phyloP scores from a whole-genome alignment of 2,113 vertebrate species.

The Morone chrysops region DNA sequence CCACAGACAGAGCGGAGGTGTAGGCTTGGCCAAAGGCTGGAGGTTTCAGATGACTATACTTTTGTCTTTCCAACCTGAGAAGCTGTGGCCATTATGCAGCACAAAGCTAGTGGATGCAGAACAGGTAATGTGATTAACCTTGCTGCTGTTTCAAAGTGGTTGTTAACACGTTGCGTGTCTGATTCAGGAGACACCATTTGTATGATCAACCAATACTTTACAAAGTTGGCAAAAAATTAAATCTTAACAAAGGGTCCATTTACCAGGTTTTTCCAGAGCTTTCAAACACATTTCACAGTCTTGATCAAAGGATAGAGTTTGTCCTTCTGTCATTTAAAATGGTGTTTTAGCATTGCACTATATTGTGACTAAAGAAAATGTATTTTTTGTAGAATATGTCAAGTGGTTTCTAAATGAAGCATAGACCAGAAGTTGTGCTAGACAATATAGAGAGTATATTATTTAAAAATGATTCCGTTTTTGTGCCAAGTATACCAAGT shows the following conservation, averaged over 20 bases:
- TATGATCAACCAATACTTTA: background rate
- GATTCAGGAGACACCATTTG: conserved; percentile 14
- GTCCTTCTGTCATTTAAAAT: background rate
- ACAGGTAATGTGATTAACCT: conserved; percentile 69
- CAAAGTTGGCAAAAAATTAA: background rate
- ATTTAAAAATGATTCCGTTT: no score
- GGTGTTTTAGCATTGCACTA: background rate
- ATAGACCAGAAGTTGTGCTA: background rate
- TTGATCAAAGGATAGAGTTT: background rate
- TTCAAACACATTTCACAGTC: background rate
- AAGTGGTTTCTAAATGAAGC: background rate
- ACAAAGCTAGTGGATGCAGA: conserved; percentile 46
- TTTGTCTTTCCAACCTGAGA: conserved; percentile 50
- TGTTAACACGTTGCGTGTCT: conserved; percentile 9
- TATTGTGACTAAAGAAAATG: background rate
- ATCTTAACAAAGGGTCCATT: background rate
- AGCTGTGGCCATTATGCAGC: conserved; percentile 41
- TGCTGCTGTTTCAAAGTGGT: conserved; percentile 47
- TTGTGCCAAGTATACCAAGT: no score
- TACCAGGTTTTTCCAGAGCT: background rate
- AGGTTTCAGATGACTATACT: conserved; percentile 54
- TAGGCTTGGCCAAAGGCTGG: conserved; percentile 5
- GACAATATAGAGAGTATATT: no score
- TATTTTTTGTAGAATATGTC: background rate
- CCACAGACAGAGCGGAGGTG: background rate